Evolutionary conservation across 2,113 vertebrate genomes (phyloP).

Genomic region (Eleginops maclovinus): DNA sequence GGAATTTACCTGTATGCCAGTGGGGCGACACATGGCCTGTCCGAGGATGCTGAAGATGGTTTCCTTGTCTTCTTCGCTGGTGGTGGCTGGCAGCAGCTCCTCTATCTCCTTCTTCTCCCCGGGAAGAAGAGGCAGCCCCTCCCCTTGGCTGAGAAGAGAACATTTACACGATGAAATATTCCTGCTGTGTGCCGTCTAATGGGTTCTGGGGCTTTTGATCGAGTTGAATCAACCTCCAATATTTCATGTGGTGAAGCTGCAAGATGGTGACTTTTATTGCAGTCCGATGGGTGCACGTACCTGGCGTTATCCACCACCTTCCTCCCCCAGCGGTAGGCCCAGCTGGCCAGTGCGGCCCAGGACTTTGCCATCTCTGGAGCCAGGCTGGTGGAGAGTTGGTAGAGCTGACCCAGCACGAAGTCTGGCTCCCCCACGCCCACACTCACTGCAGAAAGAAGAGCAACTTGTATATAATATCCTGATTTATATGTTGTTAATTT

Average conservation of each 20-base stretch:
- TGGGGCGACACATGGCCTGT: conserved; percentile 96
- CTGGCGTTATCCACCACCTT: conserved; percentile 99
- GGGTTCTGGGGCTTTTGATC: neutral
- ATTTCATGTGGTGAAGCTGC: neutral
- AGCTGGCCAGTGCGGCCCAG: conserved; percentile 97
- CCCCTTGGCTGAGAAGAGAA: conserved; percentile 89
- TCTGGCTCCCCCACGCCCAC: conserved; percentile 98
- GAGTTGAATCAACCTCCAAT: neutral
- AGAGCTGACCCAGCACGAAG: conserved; percentile 95
- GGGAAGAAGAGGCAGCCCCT: conserved; percentile 93
- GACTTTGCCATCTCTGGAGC: conserved; percentile 98
- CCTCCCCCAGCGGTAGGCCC: conserved; percentile 98
- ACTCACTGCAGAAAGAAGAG: conserved; percentile 83
- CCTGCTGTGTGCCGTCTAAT: neutral
- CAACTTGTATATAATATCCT: too few species aligned
- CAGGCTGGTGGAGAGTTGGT: conserved; percentile 94
- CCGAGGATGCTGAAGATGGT: conserved; percentile 96
- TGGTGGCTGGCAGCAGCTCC: conserved; percentile 89
- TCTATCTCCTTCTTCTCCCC: conserved; percentile 95
- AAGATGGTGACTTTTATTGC: neutral
- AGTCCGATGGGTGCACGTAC: conserved; percentile 74
- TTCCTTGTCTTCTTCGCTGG: conserved; percentile 92
- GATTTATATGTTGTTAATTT: too few species aligned
- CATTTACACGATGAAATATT: neutral
- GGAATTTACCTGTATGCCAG: conserved; percentile 96